Conservation (phyloP, 2,888 invertebrate genomes). For the Eupsilia transversa region DNA sequence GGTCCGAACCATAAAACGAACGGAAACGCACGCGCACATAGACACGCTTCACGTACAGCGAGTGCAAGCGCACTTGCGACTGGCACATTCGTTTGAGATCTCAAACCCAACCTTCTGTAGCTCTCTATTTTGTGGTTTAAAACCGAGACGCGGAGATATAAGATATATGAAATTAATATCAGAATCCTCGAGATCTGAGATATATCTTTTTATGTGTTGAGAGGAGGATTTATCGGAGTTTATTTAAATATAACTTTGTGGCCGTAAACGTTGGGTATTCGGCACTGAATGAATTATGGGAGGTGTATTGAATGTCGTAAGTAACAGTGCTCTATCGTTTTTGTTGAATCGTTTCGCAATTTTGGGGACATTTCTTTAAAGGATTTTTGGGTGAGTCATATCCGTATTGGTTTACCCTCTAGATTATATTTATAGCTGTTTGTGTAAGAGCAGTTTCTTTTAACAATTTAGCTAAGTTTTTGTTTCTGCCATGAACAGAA, state of each 20-base stretch:
- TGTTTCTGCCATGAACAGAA: not conserved
- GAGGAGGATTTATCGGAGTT: constrained; percentile 68
- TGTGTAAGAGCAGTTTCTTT: not conserved
- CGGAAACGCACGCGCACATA: not conserved
- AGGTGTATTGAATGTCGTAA: constrained; percentile 43
- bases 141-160: constrained; percentile 64
- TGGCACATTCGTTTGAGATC: not conserved
- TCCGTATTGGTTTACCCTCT: not conserved
- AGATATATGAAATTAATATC: constrained; percentile 77
- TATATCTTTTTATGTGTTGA: constrained; percentile 70
- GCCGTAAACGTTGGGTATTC: constrained; percentile 59
- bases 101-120: not conserved
- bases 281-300: constrained; percentile 60
- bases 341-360: constrained; percentile 35
- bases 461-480: fast-evolving
- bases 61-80: not conserved
- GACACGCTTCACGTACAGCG: not conserved
- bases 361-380: constrained; percentile 25
- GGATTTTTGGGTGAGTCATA: constrained; percentile 6
- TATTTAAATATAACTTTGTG: constrained; percentile 68
- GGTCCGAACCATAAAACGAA: fast-evolving
- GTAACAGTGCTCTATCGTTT: constrained; percentile 25
- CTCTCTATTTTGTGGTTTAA: constrained; percentile 6
- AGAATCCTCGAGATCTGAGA: constrained; percentile 71
- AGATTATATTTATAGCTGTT: not conserved